A percentile compares a stretch with the other conserved stretches of the same genome.
Evolutionary conservation across 2,888 invertebrate genomes (phyloP).

Genomic region (Pinctada fucata): DNA sequence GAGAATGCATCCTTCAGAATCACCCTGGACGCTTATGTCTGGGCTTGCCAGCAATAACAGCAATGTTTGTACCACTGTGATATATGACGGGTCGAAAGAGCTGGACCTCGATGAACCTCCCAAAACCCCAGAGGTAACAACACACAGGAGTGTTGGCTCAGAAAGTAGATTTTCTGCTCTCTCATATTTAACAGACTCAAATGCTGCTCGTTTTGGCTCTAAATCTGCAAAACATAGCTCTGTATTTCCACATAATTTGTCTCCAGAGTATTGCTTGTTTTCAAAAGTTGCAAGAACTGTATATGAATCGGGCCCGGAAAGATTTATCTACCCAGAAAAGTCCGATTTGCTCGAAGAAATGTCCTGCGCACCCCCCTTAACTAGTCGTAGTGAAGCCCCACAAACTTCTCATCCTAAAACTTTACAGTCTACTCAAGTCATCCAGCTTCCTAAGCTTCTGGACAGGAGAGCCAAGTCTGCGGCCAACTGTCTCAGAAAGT

Average conservation of each 20-base stretch:
- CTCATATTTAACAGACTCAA: constrained; percentile 32
- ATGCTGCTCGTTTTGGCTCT: constrained; percentile 24
- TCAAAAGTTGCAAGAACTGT: constrained; percentile 13
- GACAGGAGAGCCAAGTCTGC: constrained; percentile 52
- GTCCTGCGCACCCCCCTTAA: background rate
- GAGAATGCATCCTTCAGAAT: background rate
- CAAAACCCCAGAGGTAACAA: constrained; percentile 5
- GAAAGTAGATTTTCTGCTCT: constrained; percentile 24
- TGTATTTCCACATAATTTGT: constrained; percentile 19
- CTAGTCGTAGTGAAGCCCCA: background rate
- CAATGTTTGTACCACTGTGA: constrained; percentile 23
- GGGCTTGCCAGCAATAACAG: constrained; percentile 4
- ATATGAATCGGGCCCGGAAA: constrained; percentile 39
- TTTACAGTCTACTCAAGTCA: background rate
- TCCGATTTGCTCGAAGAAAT: constrained; percentile 7
- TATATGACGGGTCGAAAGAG: background rate
- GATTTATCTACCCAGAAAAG: constrained; percentile 45
- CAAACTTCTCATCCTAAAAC: background rate
- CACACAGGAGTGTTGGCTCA: constrained; percentile 7
- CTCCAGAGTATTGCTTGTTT: background rate
- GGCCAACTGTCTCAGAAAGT: constrained; percentile 28
- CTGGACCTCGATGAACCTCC: background rate
- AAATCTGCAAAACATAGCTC: constrained; percentile 33
- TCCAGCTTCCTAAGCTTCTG: constrained; percentile 29
- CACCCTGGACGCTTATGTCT: constrained; percentile 2